Base-by-base conservation (phyloP, 2,113 vertebrate genomes). In the Channa maculata region DNA sequence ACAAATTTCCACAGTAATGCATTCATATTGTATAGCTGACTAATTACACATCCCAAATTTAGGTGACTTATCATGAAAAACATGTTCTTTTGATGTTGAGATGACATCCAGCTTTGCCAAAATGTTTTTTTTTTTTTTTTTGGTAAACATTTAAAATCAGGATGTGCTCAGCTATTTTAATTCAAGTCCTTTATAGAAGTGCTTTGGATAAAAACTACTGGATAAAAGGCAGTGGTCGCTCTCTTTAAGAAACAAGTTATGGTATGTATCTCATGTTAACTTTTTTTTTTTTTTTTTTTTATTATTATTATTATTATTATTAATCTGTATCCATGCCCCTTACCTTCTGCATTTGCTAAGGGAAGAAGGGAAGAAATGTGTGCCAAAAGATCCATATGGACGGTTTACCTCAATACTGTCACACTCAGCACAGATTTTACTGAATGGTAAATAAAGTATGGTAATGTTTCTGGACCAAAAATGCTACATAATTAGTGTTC, bases 381-480 rank as follows among this genome's bases (percentile, higher is more conserved):
- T 70, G 49, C 43, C 11, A 34, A 72, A 71, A 65, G 24, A 46
- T 41, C 43, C 60, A 65, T 39, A 71, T 65, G 52, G 55, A 77
- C 65, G 59, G 33, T 82, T 82, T 87, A 89, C 84, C 86, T 88
- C 87, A 83, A 51, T 77, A 46, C 49, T 75, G 72, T 84, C 72
- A 69, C 43, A 24, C 55, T 74, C 39, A 59, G 59, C 15, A 34
- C 54, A 60, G 59, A 79, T 83, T 64, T 77, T 61, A 64, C 71
- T 68, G 49, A 85, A 65, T 68, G 44, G 37, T 71, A 66, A 91
- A 74, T 79, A 75, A 79, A 84, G 48, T 81, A 78, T 48, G 43
- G 63, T 58, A 41, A 76, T 83, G 67, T 87, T 74, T 73, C 75
- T 86, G 88, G 87, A 90, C 90, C 92, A 91, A 91, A 87, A 86